These are phyloP conservation scores for Melospiza georgiana DNA, from an alignment of 2,113 vertebrate genomes.

Conservation along the genomic window DNA sequence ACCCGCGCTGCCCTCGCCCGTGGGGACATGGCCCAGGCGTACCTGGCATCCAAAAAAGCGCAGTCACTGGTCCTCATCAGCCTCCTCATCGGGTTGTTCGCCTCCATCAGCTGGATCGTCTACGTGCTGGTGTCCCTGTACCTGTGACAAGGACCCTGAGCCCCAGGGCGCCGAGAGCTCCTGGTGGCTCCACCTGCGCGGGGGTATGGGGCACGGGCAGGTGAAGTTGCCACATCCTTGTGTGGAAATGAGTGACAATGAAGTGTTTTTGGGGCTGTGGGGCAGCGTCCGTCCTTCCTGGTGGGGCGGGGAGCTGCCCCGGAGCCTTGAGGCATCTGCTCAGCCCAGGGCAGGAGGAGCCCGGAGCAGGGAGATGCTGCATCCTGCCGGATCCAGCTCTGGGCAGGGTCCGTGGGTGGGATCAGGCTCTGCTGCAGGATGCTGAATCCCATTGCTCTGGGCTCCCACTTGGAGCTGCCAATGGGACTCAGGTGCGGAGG, in stretches of 20 bases:
- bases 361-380: accelerated
- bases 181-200: neutral
- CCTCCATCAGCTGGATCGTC: constrained; percentile 79
- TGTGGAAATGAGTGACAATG: accelerated
- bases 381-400: neutral
- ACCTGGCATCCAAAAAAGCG: constrained; percentile 73
- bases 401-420: accelerated
- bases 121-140: constrained; percentile 79
- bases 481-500: neutral
- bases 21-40: constrained; percentile 72
- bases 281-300: neutral
- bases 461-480: neutral
- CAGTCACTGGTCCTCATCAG: constrained; percentile 80
- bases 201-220: neutral
- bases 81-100: constrained; percentile 77
- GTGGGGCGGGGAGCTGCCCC: accelerated
- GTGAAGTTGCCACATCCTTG: accelerated
- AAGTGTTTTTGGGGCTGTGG: accelerated
- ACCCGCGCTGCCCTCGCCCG: constrained; percentile 72
- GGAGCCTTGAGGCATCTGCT: accelerated
- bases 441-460: accelerated
- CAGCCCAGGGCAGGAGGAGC: neutral
- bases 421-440: neutral
- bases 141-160: neutral
- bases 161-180: neutral